These are phyloP conservation scores for Candidula unifasciata DNA, from an alignment of 2,888 invertebrate genomes.

Conservation along the genomic window DNA sequence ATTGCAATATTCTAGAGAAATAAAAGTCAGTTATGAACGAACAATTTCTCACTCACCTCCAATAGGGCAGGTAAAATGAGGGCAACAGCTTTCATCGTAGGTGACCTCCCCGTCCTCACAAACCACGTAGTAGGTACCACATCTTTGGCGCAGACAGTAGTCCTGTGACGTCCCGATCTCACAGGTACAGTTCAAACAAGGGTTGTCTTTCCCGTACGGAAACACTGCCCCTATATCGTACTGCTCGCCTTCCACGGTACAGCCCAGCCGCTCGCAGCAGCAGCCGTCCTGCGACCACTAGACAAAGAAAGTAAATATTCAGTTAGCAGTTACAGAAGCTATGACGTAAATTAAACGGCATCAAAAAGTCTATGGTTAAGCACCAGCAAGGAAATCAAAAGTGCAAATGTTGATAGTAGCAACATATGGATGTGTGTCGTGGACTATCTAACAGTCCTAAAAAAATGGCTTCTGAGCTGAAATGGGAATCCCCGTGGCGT, in stretches of 20 bases:
- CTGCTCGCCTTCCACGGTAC: slow-evolving; percentile 12
- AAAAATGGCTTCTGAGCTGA: no score
- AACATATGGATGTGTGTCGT: no score
- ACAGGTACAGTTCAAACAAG: slow-evolving; percentile 37
- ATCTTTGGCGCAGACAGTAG: slow-evolving; percentile 36
- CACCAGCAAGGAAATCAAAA: no score
- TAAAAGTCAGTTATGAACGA: no score
- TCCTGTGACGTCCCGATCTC: slow-evolving; percentile 24
- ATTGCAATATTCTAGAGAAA: no score
- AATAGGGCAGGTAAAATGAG: slow-evolving; percentile 33
- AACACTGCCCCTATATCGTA: not conserved
- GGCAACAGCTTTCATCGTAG: slow-evolving; percentile 40
- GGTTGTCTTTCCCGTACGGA: slow-evolving; percentile 40
- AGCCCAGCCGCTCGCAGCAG: slow-evolving; percentile 29
- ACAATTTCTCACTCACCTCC: slow-evolving; percentile 6
- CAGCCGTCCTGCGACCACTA: slow-evolving; percentile 41
- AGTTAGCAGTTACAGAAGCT: not conserved
- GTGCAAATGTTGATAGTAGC: no score
- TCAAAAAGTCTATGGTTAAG: no score
- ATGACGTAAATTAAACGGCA: no score
- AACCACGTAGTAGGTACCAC: slow-evolving; percentile 29
- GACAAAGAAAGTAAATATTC: not conserved
- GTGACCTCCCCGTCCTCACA: slow-evolving; percentile 34
- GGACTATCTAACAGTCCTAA: no score
- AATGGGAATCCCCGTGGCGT: no score